phyloP scores from a whole-genome alignment of 2,113 vertebrate species.

The Calypte anna region DNA sequence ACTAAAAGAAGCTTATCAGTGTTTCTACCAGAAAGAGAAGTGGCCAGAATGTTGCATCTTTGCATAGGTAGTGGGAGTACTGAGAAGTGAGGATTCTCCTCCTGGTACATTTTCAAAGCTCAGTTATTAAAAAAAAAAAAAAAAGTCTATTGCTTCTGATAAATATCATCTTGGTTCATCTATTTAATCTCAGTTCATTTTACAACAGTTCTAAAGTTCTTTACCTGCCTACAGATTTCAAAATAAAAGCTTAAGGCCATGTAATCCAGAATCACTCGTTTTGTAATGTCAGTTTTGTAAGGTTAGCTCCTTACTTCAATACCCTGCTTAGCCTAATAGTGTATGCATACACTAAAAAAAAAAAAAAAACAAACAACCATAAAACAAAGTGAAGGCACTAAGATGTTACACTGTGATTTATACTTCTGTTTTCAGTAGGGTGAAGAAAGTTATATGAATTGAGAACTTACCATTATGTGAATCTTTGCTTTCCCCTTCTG shows the following conservation, averaged over 20 bases:
- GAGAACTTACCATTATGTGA: slow-evolving; percentile 89
- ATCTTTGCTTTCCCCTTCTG: slow-evolving; percentile 94
- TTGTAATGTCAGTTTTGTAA: background rate
- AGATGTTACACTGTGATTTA: background rate
- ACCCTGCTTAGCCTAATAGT: background rate
- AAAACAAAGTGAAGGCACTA: background rate
- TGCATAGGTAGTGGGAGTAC: background rate
- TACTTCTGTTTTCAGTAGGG: background rate
- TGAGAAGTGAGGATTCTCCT: background rate
- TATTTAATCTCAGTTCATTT: background rate
- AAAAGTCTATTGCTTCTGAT: background rate
- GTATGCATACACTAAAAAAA: background rate
- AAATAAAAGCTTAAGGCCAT: background rate
- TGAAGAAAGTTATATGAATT: background rate
- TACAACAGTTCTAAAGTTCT: background rate
- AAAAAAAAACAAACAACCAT: background rate
- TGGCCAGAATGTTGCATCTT: background rate
- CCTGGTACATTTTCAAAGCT: background rate
- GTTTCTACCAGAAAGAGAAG: background rate
- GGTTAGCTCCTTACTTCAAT: background rate
- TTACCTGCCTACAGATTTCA: background rate
- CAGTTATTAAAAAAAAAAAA: background rate
- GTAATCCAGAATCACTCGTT: background rate
- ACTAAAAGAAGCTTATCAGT: background rate
- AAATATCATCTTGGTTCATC: background rate